A percentile compares a stretch with the other conserved stretches of the same genome.
These are phyloP conservation scores for Lamproptera curius DNA, from an alignment of 2,888 invertebrate species.

Conservation along the genomic window DNA sequence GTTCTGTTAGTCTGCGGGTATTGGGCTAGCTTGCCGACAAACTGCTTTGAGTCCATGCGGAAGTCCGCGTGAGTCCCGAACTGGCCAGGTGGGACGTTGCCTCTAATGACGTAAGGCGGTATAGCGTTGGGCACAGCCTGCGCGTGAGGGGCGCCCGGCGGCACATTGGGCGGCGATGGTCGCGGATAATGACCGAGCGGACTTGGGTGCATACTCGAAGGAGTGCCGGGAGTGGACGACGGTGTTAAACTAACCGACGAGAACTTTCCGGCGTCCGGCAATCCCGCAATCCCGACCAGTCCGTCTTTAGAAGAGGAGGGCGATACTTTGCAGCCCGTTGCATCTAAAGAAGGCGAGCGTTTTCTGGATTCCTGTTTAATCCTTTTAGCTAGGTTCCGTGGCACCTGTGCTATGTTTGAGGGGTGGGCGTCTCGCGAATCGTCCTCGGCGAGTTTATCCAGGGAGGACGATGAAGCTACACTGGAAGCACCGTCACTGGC, in stretches of 20 bases:
- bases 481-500: slow-evolving; percentile 88
- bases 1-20: slow-evolving; percentile 65
- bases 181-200: slow-evolving; percentile 82
- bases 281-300: slow-evolving; percentile 53
- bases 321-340: slow-evolving; percentile 66
- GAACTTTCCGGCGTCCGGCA: slow-evolving; percentile 78
- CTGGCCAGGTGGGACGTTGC: slow-evolving; percentile 68
- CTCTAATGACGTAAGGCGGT: slow-evolving; percentile 78
- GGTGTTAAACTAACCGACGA: slow-evolving; percentile 81
- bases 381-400: slow-evolving; percentile 71
- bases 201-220: slow-evolving; percentile 80
- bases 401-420: slow-evolving; percentile 72
- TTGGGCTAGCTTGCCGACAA: slow-evolving; percentile 64
- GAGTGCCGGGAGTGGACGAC: slow-evolving; percentile 80
- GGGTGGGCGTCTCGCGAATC: slow-evolving; percentile 86
- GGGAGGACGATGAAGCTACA: slow-evolving; percentile 80
- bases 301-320: slow-evolving; percentile 77
- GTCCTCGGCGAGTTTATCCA: slow-evolving; percentile 86
- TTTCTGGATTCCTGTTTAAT: slow-evolving; percentile 77
- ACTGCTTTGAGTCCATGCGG: slow-evolving; percentile 70
- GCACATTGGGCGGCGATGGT: slow-evolving; percentile 84
- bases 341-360: slow-evolving; percentile 76
- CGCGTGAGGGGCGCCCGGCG: slow-evolving; percentile 77
- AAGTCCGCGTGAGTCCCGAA: slow-evolving; percentile 74
- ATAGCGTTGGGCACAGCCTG: slow-evolving; percentile 79